Percentiles rank a stretch among this genome's conserved stretches.
phyloP scores from a whole-genome alignment of 2,888 invertebrate species.

The Lycophotia porphyrea region DNA sequence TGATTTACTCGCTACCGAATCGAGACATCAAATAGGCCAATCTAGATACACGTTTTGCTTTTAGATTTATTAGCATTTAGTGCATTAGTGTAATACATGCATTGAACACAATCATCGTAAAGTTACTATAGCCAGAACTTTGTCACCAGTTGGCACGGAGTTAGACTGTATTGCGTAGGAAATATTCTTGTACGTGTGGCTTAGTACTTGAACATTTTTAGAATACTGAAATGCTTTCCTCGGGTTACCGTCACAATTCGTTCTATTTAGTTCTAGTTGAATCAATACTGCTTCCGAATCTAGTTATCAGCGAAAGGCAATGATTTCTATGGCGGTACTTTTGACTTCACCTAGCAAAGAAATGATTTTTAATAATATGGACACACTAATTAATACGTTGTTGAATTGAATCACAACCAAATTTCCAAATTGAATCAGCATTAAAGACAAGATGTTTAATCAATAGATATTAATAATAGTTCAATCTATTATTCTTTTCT shows the following conservation, averaged over 20 bases:
- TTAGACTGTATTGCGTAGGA: background rate
- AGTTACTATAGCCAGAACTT: background rate
- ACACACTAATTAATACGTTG: background rate
- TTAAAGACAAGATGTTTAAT: background rate
- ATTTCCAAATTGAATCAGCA: background rate
- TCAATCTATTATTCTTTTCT: background rate
- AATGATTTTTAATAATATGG: background rate
- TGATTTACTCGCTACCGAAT: conserved; percentile 60
- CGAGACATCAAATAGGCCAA: conserved; percentile 52
- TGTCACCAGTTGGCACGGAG: conserved; percentile 24
- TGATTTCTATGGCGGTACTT: background rate
- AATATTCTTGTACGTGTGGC: background rate
- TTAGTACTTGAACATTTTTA: background rate
- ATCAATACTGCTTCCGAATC: too few relatives aligned
- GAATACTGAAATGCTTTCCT: background rate
- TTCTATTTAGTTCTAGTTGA: background rate
- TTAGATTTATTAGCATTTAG: conserved; percentile 44
- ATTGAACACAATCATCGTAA: conserved; percentile 33
- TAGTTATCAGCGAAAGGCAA: background rate
- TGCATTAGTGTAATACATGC: conserved; percentile 26
- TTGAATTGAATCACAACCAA: background rate
- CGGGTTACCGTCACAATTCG: background rate
- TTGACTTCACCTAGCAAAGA: background rate
- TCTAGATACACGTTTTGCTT: conserved; percentile 41
- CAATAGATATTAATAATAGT: too few relatives aligned